Conservation (phyloP, 2,888 invertebrate species). For the Synanthedon andrenaeformis region DNA sequence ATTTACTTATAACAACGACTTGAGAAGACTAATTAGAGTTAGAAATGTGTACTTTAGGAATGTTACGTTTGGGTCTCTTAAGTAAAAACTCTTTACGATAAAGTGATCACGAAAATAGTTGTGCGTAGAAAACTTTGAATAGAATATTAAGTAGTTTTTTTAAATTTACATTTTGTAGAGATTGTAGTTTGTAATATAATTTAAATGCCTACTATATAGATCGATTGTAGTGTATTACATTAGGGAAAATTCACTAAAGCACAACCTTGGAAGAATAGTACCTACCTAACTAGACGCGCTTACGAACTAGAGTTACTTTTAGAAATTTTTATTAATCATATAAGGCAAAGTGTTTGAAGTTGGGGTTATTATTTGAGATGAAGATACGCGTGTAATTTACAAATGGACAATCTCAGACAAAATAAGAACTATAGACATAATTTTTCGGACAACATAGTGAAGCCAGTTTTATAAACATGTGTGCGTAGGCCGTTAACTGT, state of each 20-base stretch:
- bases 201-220: constrained; percentile 16
- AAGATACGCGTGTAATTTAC: constrained; percentile 14
- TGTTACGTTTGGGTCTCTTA: constrained; percentile 15
- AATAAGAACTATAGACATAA: too few relatives aligned
- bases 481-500: too few relatives aligned
- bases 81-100: constrained; percentile 16
- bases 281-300: constrained; percentile 64
- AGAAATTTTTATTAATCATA: constrained; percentile 50
- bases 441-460: too few relatives aligned
- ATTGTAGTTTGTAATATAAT: constrained; percentile 25
- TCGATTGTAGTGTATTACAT: constrained; percentile 16
- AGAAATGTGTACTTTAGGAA: constrained; percentile 24
- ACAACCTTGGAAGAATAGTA: constrained; percentile 71
- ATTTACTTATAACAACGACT: constrained; percentile 7
- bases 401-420: background rate
- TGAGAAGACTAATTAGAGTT: constrained; percentile 12
- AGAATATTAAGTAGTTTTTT: constrained; percentile 17
- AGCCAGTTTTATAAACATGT: too few relatives aligned
- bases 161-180: constrained; percentile 46
- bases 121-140: constrained; percentile 60
- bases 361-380: constrained; percentile 49
- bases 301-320: constrained; percentile 57
- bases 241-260: constrained; percentile 64
- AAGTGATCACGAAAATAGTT: constrained; percentile 55
- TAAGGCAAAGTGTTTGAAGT: constrained; percentile 66